Percentiles rank a stretch among this genome's conserved stretches.
phyloP scores from a whole-genome alignment of 1,140 invertebrate species.

The Trinorchestia longiramus region DNA sequence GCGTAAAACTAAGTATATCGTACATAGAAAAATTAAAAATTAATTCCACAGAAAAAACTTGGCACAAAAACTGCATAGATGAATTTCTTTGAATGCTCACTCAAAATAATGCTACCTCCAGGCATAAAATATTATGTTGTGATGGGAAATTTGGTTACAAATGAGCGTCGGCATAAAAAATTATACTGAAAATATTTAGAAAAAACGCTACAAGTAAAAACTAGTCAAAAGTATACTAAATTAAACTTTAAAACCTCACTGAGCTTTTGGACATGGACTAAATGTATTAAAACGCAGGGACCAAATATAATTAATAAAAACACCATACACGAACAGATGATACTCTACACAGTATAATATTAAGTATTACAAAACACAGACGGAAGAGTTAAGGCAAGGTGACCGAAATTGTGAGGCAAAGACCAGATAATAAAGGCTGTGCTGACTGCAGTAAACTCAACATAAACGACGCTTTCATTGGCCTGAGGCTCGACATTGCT shows the following conservation, averaged over 20 bases:
- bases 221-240: neutral
- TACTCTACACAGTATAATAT: neutral
- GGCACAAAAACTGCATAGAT: neutral
- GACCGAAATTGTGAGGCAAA: neutral
- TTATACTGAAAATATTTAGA: neutral
- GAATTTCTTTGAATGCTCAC: neutral
- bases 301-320: neutral
- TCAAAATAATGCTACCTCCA: neutral
- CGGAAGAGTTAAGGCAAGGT: neutral
- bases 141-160: neutral
- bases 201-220: neutral
- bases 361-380: neutral
- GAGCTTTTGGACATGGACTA: neutral
- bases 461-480: neutral
- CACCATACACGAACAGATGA: neutral
- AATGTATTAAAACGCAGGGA: neutral
- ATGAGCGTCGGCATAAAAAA: neutral
- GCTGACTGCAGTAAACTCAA: neutral
- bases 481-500: neutral
- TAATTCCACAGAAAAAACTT: neutral
- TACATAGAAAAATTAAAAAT: neutral
- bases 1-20: neutral
- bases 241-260: neutral
- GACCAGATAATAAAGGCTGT: neutral
- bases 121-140: neutral